Conservation (phyloP, 2,113 vertebrate species). For the Percina caprodes region DNA sequence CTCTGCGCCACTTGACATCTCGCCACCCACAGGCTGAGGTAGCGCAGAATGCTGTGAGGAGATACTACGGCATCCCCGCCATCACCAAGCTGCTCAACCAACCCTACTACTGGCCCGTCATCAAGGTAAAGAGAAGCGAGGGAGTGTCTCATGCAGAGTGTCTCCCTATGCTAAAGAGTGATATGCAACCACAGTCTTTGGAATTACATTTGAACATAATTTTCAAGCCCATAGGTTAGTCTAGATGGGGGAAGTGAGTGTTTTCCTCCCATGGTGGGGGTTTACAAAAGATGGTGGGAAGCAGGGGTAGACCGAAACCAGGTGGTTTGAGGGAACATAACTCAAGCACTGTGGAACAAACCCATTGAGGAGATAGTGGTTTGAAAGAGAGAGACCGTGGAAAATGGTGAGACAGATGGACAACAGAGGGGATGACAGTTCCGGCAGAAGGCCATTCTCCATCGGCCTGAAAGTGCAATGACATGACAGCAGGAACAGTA, state of each 20-base stretch:
- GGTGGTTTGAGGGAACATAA: neutral
- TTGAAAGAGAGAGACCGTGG: neutral
- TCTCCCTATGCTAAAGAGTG: neutral
- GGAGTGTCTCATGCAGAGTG: too few species aligned
- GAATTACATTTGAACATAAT: neutral
- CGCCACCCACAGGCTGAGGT: constrained; percentile 92
- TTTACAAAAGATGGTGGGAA: neutral
- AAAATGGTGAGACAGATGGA: constrained; percentile 53
- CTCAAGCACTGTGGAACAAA: neutral
- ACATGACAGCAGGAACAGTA: constrained; percentile 34
- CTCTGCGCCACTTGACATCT: constrained; percentile 96
- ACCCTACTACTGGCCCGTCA: constrained; percentile 95
- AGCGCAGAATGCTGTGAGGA: constrained; percentile 93
- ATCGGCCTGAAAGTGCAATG: constrained; percentile 28
- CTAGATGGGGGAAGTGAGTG: neutral
- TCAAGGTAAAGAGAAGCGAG: constrained; percentile 86
- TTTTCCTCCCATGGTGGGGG: neutral
- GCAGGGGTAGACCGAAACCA: accelerated
- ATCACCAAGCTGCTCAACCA: constrained; percentile 94
- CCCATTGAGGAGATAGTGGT: neutral
- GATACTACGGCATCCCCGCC: constrained; percentile 93
- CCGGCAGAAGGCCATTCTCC: constrained; percentile 37
- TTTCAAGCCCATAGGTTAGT: neutral
- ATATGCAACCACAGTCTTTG: neutral
- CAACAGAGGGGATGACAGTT: neutral